Conservation (phyloP, 2,113 vertebrate genomes). For the Burhinus oedicnemus region DNA sequence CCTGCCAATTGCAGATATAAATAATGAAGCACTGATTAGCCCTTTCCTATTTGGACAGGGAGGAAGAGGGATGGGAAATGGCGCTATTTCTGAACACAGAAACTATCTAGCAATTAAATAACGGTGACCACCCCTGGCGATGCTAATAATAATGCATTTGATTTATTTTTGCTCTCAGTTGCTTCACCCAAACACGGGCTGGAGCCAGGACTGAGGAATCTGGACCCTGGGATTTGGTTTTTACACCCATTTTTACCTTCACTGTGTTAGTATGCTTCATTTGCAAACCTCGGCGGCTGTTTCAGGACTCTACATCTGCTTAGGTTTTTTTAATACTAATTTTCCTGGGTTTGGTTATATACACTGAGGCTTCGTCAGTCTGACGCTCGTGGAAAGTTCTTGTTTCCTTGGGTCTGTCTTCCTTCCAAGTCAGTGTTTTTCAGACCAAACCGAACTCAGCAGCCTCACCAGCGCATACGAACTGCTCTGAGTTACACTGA, state of each 20-base stretch:
- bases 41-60: neutral
- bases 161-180: neutral
- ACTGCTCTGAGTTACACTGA: fast-evolving
- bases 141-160: fast-evolving
- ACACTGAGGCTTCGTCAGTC: neutral
- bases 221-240: neutral
- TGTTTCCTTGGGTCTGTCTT: neutral
- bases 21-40: neutral
- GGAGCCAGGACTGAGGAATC: neutral
- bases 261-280: neutral
- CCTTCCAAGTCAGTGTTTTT: neutral
- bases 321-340: fast-evolving
- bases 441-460: neutral
- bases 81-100: neutral
- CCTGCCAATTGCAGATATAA: neutral
- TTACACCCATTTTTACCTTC: neutral
- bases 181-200: fast-evolving
- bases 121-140: fast-evolving
- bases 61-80: neutral
- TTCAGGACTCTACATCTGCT: neutral
- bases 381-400: neutral
- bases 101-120: neutral
- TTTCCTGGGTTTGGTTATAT: neutral
- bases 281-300: fast-evolving
- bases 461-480: fast-evolving